phyloP scores from a whole-genome alignment of 23 tunicate genomes.

The Diplosoma virens region DNA sequence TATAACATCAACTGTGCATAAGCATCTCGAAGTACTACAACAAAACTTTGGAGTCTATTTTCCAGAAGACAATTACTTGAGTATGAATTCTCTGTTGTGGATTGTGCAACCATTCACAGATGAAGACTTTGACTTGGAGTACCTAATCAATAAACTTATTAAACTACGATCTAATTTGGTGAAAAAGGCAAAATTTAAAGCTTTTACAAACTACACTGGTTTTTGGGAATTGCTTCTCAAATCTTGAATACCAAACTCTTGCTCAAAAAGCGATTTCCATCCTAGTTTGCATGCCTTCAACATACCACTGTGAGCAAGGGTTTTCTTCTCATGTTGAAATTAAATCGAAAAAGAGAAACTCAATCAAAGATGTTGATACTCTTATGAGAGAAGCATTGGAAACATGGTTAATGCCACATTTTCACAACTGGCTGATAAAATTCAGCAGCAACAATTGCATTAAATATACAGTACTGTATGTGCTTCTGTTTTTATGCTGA shows the following conservation, averaged over 20 bases:
- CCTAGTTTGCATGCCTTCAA: too few relatives aligned
- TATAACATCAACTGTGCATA: slow-evolving; percentile 3
- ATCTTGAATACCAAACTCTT: neutral
- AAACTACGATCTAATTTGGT: neutral
- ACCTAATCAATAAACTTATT: neutral
- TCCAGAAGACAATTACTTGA: neutral
- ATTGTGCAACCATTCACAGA: neutral
- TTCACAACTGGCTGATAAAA: too few relatives aligned
- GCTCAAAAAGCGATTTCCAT: neutral
- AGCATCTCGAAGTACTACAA: slow-evolving; percentile 8
- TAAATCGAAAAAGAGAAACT: too few relatives aligned
- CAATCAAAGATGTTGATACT: too few relatives aligned
- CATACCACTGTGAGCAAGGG: too few relatives aligned
- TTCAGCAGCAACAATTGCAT: too few relatives aligned
- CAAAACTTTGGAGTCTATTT: slow-evolving; percentile 14
- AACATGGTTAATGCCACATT: too few relatives aligned
- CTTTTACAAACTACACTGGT: neutral
- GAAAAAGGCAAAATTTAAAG: neutral
- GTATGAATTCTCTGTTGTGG: neutral
- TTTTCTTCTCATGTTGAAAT: too few relatives aligned
- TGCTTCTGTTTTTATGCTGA: too few relatives aligned
- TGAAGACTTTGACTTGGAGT: too few relatives aligned
- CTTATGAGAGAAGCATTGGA: too few relatives aligned
- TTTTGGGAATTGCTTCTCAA: slow-evolving; percentile 1
- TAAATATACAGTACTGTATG: too few relatives aligned